A percentile compares a stretch with the other conserved stretches of the same genome.
Evolutionary conservation across 2,797 vertebrate genomes (phyloP).

Genomic region (Rousettus madagascariensis): DNA sequence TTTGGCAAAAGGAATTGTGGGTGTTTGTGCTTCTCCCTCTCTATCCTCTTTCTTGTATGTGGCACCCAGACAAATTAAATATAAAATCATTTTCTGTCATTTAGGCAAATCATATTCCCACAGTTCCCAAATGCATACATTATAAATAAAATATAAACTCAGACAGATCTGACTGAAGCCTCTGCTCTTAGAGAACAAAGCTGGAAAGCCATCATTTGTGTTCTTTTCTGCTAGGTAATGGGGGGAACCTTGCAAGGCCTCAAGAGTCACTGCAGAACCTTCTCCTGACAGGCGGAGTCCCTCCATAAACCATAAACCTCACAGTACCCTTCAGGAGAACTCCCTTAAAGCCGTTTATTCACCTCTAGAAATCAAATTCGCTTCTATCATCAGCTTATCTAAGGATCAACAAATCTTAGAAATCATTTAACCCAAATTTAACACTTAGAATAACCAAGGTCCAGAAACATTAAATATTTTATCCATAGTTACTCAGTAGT

Average conservation of each 20-base stretch:
- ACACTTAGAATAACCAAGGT: not conserved
- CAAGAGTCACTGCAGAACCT: not conserved
- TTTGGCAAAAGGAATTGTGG: not conserved
- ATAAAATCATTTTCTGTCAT: slow-evolving; percentile 70
- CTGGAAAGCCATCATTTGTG: not conserved
- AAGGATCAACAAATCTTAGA: not conserved
- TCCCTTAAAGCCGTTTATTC: not conserved
- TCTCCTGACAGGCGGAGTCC: not conserved
- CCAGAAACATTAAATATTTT: not conserved
- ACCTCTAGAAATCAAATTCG: not conserved
- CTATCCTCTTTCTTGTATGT: slow-evolving; percentile 24
- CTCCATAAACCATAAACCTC: not conserved
- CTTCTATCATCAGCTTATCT: not conserved
- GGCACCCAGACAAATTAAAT: slow-evolving; percentile 71
- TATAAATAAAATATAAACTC: slow-evolving; percentile 81
- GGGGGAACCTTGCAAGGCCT: not conserved
- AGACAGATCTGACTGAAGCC: slow-evolving; percentile 56
- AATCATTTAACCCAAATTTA: slow-evolving; percentile 3
- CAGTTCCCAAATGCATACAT: slow-evolving; percentile 70
- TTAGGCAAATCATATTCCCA: slow-evolving; percentile 75
- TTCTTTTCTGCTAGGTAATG: not conserved
- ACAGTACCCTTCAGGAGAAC: not conserved
- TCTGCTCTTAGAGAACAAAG: not conserved
- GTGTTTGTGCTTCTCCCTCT: slow-evolving; percentile 28
- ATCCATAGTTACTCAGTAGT: not conserved